Percentiles rank a stretch among this genome's conserved stretches.
These are phyloP conservation scores for Cosmorhoe ocellata DNA, from an alignment of 2,888 invertebrate species.

Conservation along the genomic window DNA sequence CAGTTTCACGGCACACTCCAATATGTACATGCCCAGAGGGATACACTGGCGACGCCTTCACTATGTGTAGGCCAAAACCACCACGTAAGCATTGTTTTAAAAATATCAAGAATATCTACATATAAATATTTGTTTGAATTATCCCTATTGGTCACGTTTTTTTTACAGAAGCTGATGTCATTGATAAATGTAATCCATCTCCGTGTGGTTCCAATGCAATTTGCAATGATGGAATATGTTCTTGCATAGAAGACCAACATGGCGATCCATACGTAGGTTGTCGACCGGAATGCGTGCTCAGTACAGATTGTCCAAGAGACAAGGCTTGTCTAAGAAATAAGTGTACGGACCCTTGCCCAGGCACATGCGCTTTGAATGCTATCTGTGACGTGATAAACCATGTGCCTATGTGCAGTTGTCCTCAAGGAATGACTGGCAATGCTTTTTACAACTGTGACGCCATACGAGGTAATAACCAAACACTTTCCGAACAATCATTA, in stretches of 20 bases:
- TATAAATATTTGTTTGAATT: not conserved
- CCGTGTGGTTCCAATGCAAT: conserved; percentile 85
- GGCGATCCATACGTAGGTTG: conserved; percentile 87
- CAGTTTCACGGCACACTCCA: conserved; percentile 87
- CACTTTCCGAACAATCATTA: not conserved
- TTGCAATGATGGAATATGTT: conserved; percentile 82
- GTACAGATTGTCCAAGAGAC: conserved; percentile 84
- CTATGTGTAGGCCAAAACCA: conserved; percentile 72
- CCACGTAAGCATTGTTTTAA: conserved; percentile 53
- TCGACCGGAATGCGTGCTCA: conserved; percentile 87
- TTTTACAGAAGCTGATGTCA: conserved; percentile 49
- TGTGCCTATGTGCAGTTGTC: conserved; percentile 87
- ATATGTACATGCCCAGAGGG: conserved; percentile 88
- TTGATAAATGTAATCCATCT: conserved; percentile 82
- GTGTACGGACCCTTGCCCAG: conserved; percentile 87
- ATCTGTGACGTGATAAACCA: conserved; percentile 88
- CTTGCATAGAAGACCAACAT: conserved; percentile 83
- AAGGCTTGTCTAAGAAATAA: conserved; percentile 86
- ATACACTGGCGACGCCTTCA: conserved; percentile 86
- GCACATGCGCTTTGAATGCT: conserved; percentile 87
- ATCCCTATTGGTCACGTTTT: not conserved
- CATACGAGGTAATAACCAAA: conserved; percentile 61
- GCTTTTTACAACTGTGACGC: conserved; percentile 85
- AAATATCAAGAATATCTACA: not conserved
- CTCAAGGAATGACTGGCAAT: conserved; percentile 86